A percentile compares a stretch with the other conserved stretches of the same genome.
Evolutionary conservation across 2,797 vertebrate genomes (phyloP).

Genomic region (Poecilia velifera): DNA sequence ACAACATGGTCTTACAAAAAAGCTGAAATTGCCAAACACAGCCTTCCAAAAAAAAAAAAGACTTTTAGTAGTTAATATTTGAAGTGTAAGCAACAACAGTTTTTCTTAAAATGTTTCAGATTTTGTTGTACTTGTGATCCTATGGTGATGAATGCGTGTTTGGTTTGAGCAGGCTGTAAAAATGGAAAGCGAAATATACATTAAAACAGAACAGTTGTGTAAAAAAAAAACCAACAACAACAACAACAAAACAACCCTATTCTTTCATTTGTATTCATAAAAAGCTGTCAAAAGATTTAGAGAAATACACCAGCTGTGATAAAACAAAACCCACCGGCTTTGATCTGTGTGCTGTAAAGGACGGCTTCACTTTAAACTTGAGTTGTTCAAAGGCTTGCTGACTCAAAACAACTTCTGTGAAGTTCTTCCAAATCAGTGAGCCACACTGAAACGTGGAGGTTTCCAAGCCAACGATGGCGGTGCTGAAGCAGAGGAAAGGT

Average conservation of each 20-base stretch:
- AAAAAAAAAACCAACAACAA: background rate
- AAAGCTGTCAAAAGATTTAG: background rate
- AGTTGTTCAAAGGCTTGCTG: conserved; percentile 3
- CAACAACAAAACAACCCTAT: background rate
- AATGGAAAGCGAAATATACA: too few relatives aligned
- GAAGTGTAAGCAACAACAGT: too few relatives aligned
- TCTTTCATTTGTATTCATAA: conserved; percentile 17
- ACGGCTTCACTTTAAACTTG: background rate
- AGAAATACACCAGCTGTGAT: background rate
- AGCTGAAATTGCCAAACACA: too few relatives aligned
- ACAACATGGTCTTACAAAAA: too few relatives aligned
- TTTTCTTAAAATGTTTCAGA: background rate
- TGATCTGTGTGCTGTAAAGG: background rate
- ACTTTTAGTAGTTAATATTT: too few relatives aligned
- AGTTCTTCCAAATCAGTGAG: conserved; percentile 12
- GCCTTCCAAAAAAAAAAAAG: too few relatives aligned
- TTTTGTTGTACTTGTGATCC: background rate
- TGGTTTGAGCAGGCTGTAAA: background rate
- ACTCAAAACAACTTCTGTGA: background rate
- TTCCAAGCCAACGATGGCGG: background rate
- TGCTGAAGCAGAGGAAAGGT: background rate
- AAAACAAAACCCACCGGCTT: background rate
- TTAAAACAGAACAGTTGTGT: background rate
- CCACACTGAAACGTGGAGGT: background rate
- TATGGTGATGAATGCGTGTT: background rate